These are phyloP conservation scores for Oryctolagus cuniculus DNA, from an alignment of 2,113 vertebrate genomes.

Conservation along the genomic window DNA sequence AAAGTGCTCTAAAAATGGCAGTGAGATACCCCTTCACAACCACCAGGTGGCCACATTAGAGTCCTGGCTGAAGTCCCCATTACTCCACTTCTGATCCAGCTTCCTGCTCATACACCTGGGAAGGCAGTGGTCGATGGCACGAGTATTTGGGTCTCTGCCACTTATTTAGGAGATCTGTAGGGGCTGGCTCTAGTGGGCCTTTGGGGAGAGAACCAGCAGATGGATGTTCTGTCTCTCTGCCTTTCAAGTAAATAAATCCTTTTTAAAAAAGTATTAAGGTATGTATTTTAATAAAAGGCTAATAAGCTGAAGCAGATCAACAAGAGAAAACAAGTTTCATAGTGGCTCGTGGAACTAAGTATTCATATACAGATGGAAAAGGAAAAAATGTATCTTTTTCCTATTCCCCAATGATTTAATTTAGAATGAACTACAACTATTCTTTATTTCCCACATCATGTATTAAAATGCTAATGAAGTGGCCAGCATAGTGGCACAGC, in stretches of 20 bases:
- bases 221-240: too few relatives aligned
- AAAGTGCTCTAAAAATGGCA: neutral
- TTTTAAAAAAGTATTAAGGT: neutral
- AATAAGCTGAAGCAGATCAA: slow-evolving; percentile 34
- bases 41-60: neutral
- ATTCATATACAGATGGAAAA: slow-evolving; percentile 4
- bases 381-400: slow-evolving; percentile 9
- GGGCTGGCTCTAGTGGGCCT: too few relatives aligned
- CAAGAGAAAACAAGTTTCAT: neutral
- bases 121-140: too few relatives aligned
- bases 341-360: neutral
- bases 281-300: slow-evolving; percentile 43
- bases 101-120: too few relatives aligned
- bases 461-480: slow-evolving; percentile 38
- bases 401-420: slow-evolving; percentile 33
- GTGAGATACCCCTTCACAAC: neutral
- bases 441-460: neutral
- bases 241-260: too few relatives aligned
- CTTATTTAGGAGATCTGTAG: too few relatives aligned
- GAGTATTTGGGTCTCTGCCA: too few relatives aligned
- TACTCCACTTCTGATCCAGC: too few relatives aligned
- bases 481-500: too few relatives aligned
- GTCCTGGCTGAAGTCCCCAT: neutral
- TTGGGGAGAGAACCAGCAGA: too few relatives aligned
- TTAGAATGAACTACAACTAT: slow-evolving; percentile 41